These are phyloP conservation scores for Spongilla lacustris DNA, from an alignment of 37 sponge, comb jelly and placozoan genomes.

Conservation along the genomic window DNA sequence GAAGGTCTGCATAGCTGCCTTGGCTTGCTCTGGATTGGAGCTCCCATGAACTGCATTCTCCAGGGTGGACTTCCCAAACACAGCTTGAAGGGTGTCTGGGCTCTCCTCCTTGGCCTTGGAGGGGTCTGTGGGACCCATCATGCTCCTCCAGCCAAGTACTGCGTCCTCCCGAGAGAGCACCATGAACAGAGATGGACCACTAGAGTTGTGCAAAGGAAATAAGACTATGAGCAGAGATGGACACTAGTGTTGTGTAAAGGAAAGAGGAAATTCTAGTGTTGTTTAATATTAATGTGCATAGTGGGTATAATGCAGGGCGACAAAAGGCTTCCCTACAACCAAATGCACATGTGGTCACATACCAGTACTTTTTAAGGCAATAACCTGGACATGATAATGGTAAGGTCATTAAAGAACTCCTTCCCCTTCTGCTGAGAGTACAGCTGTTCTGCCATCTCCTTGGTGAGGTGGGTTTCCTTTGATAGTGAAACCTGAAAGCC, in stretches of 20 bases:
- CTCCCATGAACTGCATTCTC: slow-evolving; percentile 93
- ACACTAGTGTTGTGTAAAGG: too few relatives aligned
- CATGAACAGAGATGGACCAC: slow-evolving; percentile 95
- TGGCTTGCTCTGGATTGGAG: slow-evolving; percentile 67
- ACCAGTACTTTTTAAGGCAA: not conserved
- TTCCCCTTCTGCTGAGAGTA: slow-evolving; percentile 91
- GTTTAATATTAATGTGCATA: too few relatives aligned
- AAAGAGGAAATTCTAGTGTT: too few relatives aligned
- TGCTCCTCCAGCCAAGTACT: slow-evolving; percentile 83
- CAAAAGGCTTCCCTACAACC: too few relatives aligned
- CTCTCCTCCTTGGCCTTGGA: slow-evolving; percentile 75
- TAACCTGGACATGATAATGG: slow-evolving; percentile 87
- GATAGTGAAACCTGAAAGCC: slow-evolving; percentile 90
- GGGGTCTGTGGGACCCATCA: slow-evolving; percentile 92
- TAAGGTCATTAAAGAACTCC: slow-evolving; percentile 90
- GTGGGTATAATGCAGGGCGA: too few relatives aligned
- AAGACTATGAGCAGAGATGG: not conserved
- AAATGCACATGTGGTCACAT: too few relatives aligned
- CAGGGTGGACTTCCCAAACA: slow-evolving; percentile 81
- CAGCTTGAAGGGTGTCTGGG: slow-evolving; percentile 79
- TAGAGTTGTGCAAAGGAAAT: slow-evolving; percentile 2
- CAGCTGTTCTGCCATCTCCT: slow-evolving; percentile 92
- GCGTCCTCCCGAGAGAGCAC: slow-evolving; percentile 91
- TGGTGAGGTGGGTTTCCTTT: slow-evolving; percentile 90
- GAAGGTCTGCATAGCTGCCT: slow-evolving; percentile 63